Evolutionary conservation across 2,797 vertebrate genomes (phyloP).

Genomic region (Sebastes matsubarae): DNA sequence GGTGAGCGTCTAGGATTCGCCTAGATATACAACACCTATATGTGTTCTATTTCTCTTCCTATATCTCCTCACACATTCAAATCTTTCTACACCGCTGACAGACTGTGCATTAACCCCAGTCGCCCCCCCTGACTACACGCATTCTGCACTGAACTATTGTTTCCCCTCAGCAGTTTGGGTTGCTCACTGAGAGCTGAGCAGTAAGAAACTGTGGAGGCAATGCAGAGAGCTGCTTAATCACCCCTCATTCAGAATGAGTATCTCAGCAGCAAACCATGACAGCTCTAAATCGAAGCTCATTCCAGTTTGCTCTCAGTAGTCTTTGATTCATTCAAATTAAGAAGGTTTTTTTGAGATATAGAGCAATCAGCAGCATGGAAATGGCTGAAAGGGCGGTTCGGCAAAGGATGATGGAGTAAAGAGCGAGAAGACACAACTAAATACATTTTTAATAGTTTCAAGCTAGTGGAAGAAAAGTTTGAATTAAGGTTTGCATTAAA

Average conservation of each 20-base stretch:
- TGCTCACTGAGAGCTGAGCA: slow-evolving; percentile 40
- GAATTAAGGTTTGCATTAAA: slow-evolving; percentile 58
- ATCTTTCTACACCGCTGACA: not conserved
- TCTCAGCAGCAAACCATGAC: slow-evolving; percentile 79
- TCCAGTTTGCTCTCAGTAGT: slow-evolving; percentile 71
- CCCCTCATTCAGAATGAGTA: slow-evolving; percentile 72
- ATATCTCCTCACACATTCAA: not conserved
- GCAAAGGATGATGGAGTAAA: slow-evolving; percentile 46
- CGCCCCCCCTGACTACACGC: not conserved
- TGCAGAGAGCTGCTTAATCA: slow-evolving; percentile 67
- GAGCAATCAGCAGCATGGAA: slow-evolving; percentile 68
- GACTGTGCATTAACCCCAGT: slow-evolving; percentile 5
- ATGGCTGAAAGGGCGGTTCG: slow-evolving; percentile 53
- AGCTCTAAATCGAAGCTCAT: slow-evolving; percentile 72
- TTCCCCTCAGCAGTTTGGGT: slow-evolving; percentile 51
- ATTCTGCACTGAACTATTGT: slow-evolving; percentile 51
- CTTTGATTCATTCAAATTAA: slow-evolving; percentile 77
- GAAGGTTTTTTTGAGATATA: slow-evolving; percentile 64
- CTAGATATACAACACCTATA: not conserved
- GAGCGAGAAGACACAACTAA: slow-evolving; percentile 42
- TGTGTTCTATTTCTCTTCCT: not conserved
- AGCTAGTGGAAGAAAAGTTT: slow-evolving; percentile 49
- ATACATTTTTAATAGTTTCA: slow-evolving; percentile 63
- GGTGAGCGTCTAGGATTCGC: slow-evolving; percentile 77
- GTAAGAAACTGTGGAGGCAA: slow-evolving; percentile 36